Percentiles rank a stretch among this genome's conserved stretches.
Conservation (phyloP, 2,797 vertebrate genomes). For the Nasua narica region DNA sequence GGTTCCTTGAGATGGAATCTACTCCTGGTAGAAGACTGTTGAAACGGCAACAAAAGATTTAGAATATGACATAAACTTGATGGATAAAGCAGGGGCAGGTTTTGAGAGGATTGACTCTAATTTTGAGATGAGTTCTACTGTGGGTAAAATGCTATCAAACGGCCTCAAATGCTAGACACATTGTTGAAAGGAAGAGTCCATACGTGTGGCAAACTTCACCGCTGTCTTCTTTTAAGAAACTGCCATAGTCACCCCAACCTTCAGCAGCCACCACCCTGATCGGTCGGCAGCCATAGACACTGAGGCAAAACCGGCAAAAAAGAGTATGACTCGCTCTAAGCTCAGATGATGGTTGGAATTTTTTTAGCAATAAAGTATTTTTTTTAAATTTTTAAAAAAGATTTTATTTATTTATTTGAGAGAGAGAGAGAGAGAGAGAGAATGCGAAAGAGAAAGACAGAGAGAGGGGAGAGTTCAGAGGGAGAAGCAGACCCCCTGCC, state of each 20-base stretch:
- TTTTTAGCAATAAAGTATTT: not conserved
- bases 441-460: too few relatives aligned
- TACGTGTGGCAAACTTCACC: not conserved
- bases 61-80: not conserved
- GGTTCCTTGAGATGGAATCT: not conserved
- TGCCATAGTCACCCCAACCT: not conserved
- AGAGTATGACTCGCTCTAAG: not conserved
- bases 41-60: not conserved
- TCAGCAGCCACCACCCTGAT: not conserved
- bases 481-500: too few relatives aligned
- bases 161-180: not conserved
- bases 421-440: too few relatives aligned
- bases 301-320: not conserved
- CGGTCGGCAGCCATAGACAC: not conserved
- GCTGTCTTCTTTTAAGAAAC: not conserved
- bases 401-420: too few relatives aligned
- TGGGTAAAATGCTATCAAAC: not conserved
- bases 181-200: not conserved
- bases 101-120: not conserved
- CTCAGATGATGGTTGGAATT: not conserved
- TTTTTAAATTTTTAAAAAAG: too few relatives aligned
- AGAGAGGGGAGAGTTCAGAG: too few relatives aligned
- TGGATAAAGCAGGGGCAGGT: not conserved
- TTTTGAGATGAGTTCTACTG: not conserved
- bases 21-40: not conserved